Conservation (phyloP, 2,113 vertebrate genomes). For the Lepidiolamprologus cunningtoni region DNA sequence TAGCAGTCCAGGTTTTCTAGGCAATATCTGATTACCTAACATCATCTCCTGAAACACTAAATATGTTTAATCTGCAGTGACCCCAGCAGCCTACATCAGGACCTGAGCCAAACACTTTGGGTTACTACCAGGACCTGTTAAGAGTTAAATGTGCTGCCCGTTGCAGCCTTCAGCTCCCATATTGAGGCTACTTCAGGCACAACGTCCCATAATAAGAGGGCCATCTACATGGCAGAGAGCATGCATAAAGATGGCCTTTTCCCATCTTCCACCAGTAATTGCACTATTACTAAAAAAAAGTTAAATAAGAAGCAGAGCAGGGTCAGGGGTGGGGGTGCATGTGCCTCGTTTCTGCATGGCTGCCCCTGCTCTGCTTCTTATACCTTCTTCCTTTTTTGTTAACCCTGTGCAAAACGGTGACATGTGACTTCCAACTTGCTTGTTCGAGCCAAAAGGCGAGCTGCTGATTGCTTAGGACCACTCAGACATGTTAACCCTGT, state of each 20-base stretch:
- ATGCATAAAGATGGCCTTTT: slow-evolving; percentile 48
- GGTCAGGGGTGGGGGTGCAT: neutral
- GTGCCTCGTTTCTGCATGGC: slow-evolving; percentile 34
- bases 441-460: neutral
- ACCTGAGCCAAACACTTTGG: slow-evolving; percentile 29
- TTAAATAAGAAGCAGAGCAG: neutral
- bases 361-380: neutral
- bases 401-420: neutral
- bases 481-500: neutral
- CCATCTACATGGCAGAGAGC: slow-evolving; percentile 31
- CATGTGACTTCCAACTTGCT: neutral
- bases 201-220: slow-evolving; percentile 45
- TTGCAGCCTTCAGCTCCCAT: slow-evolving; percentile 36
- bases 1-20: neutral
- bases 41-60: neutral
- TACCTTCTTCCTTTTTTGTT: neutral
- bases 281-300: slow-evolving; percentile 3
- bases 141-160: slow-evolving; percentile 39
- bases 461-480: neutral
- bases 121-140: slow-evolving; percentile 46
- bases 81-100: slow-evolving; percentile 37
- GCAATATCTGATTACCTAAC: slow-evolving; percentile 24
- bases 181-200: slow-evolving; percentile 46
- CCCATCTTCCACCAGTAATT: slow-evolving; percentile 21
- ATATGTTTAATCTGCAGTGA: neutral